These are phyloP conservation scores for Andrena camellia DNA, from an alignment of 2,888 invertebrate genomes.

Conservation along the genomic window DNA sequence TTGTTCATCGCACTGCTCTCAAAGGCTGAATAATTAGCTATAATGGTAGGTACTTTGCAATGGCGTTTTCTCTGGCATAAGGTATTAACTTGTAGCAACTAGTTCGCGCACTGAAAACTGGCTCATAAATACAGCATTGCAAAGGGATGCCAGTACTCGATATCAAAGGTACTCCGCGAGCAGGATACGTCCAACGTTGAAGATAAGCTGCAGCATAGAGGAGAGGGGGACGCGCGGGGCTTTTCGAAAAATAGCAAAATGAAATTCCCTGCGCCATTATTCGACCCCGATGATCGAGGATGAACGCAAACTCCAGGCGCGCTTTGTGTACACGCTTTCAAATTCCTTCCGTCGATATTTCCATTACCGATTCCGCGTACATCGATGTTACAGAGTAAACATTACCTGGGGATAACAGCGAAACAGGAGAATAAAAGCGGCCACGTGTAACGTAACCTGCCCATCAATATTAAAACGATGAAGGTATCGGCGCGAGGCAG, in stretches of 20 bases:
- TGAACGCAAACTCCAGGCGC: conserved; percentile 3
- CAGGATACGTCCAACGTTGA: background rate
- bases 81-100: background rate
- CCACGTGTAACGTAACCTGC: conserved; percentile 5
- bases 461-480: conserved; percentile 18
- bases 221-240: too few species aligned
- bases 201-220: background rate
- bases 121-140: background rate
- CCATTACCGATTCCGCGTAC: conserved; percentile 36
- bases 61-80: too few species aligned
- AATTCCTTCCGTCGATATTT: conserved; percentile 42
- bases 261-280: background rate
- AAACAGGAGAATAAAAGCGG: background rate
- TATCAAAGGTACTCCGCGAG: background rate
- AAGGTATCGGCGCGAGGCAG: background rate
- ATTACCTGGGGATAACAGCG: conserved; percentile 14
- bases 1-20: background rate
- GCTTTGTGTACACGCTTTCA: conserved; percentile 12
- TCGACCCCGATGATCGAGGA: background rate
- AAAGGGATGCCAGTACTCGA: background rate
- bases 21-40: background rate
- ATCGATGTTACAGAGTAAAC: conserved; percentile 43
- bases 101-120: background rate
- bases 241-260: conserved; percentile 10
- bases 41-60: background rate